Conservation (phyloP, 2,888 invertebrate genomes). For the Scaptomyza tumidula region DNA sequence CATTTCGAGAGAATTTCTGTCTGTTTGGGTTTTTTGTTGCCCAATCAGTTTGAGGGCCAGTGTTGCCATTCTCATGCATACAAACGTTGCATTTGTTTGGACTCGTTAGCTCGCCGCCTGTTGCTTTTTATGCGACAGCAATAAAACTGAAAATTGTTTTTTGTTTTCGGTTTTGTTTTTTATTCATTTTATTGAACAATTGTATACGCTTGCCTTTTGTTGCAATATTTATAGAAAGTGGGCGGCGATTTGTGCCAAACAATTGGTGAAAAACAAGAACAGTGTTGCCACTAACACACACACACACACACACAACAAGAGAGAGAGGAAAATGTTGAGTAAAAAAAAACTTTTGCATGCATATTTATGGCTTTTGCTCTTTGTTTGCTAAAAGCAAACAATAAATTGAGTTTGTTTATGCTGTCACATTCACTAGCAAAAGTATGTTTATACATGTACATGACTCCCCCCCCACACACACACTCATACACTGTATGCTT, state of each 20-base stretch:
- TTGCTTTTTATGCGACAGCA: slow-evolving; percentile 40
- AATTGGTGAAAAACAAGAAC: slow-evolving; percentile 37
- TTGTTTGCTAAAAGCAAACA: slow-evolving; percentile 54
- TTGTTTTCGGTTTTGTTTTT: slow-evolving; percentile 1
- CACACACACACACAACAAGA: slow-evolving; percentile 7
- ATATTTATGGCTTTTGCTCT: slow-evolving; percentile 66
- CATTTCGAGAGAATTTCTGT: not conserved
- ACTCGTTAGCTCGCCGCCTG: slow-evolving; percentile 26
- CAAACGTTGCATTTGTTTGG: slow-evolving; percentile 31
- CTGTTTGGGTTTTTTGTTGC: not conserved
- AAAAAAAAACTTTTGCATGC: slow-evolving; percentile 47
- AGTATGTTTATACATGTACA: not conserved
- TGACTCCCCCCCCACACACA: not conserved
- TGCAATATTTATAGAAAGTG: slow-evolving; percentile 69
- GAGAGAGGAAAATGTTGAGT: slow-evolving; percentile 1
- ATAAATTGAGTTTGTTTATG: slow-evolving; percentile 55
- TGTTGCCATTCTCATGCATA: slow-evolving; percentile 23
- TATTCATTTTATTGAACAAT: slow-evolving; percentile 28
- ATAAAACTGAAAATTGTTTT: slow-evolving; percentile 45
- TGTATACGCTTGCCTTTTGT: slow-evolving; percentile 42
- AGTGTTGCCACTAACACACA: slow-evolving; percentile 16
- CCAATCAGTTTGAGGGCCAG: slow-evolving; percentile 1
- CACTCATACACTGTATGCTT: not conserved
- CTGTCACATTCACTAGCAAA: slow-evolving; percentile 34
- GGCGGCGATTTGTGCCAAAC: slow-evolving; percentile 53